Percentiles rank a stretch among this genome's conserved stretches.
Conservation (phyloP, 2,113 vertebrate genomes). For the Pelobates fuscus region DNA sequence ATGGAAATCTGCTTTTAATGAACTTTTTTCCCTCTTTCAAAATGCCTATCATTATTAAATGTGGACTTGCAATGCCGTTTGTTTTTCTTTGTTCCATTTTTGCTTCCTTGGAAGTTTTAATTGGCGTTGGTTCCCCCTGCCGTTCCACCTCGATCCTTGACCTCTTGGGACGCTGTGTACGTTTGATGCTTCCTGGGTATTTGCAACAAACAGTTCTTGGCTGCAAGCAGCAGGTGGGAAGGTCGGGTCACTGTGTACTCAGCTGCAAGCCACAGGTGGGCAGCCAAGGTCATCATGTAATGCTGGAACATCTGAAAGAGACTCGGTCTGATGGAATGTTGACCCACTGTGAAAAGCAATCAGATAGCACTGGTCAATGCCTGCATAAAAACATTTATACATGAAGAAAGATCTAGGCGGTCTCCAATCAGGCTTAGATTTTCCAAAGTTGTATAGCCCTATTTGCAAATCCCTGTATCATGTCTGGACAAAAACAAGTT, state of each 20-base stretch:
- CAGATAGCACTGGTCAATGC: too few relatives aligned
- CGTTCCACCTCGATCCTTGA: neutral
- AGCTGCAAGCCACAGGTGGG: conserved; percentile 1
- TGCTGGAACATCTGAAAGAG: conserved; percentile 18
- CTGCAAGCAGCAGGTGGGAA: conserved; percentile 4
- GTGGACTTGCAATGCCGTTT: neutral
- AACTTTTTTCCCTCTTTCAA: conserved; percentile 2
- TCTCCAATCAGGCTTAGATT: too few relatives aligned
- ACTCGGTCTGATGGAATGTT: neutral
- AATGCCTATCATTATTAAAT: neutral
- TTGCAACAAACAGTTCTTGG: neutral
- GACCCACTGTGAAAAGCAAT: neutral
- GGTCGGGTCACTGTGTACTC: neutral
- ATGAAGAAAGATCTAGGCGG: too few relatives aligned
- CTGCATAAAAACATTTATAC: too few relatives aligned
- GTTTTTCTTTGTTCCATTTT: neutral
- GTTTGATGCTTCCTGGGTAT: conserved; percentile 11
- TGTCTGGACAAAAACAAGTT: too few relatives aligned
- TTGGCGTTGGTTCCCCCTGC: neutral
- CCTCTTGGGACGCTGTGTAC: neutral
- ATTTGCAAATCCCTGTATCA: too few relatives aligned
- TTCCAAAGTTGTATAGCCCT: too few relatives aligned
- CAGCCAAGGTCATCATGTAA: neutral
- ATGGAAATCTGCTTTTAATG: conserved; percentile 39
- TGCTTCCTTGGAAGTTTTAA: conserved; percentile 17